These are phyloP conservation scores for Gadopsis bispinosus DNA, from an alignment of 2,797 vertebrate species.

Conservation along the genomic window DNA sequence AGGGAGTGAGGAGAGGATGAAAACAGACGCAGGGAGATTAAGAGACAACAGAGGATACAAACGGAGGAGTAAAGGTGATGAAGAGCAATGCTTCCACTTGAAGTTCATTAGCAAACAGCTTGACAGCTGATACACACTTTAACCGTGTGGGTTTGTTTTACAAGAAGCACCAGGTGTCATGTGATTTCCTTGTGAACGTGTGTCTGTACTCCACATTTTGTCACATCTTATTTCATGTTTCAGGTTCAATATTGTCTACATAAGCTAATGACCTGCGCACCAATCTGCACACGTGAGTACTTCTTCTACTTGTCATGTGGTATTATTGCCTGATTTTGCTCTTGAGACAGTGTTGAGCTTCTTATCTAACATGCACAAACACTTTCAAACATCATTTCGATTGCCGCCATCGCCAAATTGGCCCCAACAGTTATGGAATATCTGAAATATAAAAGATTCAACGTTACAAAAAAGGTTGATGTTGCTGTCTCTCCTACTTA, in stretches of 20 bases:
- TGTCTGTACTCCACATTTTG: neutral
- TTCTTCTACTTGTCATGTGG: neutral
- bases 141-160: neutral
- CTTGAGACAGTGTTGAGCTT: constrained; percentile 9
- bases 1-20: constrained; percentile 8
- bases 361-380: constrained; percentile 22
- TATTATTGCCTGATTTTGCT: constrained; percentile 10
- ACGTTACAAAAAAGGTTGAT: constrained; percentile 51
- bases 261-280: constrained; percentile 31
- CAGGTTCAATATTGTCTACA: neutral
- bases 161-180: neutral
- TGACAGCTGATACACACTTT: neutral
- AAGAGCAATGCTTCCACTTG: neutral
- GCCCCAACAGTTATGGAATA: constrained; percentile 19
- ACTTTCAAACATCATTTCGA: constrained; percentile 35
- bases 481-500: constrained; percentile 16
- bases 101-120: constrained; percentile 7
- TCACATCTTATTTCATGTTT: neutral
- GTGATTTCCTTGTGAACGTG: neutral
- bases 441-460: constrained; percentile 54
- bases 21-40: constrained; percentile 18
- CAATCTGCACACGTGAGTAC: neutral
- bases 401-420: constrained; percentile 13
- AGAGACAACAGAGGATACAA: neutral
- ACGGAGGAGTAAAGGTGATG: constrained; percentile 1